Base-by-base conservation (phyloP, 2,888 invertebrate genomes). In the Mystacides longicornis region DNA sequence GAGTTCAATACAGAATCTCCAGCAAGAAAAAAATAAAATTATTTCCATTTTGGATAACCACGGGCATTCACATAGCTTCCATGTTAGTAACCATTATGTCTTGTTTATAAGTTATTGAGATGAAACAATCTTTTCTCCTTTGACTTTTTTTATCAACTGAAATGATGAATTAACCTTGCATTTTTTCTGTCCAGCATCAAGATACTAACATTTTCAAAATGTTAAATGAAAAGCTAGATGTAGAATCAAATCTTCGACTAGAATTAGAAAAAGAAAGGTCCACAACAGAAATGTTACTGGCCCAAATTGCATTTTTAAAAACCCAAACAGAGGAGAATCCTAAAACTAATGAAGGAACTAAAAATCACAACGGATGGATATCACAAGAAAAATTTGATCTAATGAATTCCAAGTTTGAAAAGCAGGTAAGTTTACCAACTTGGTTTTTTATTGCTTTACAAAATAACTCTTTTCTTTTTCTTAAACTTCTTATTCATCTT, bases 121-220 rank as follows among this genome's bases (percentile, higher is more conserved):
- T n/a, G n/a, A n/a, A n/a, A n/a, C n/a, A n/a, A n/a, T n/a, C n/a
- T n/a, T n/a, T n/a, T n/a, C n/a, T n/a, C n/a, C n/a, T n/a, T n/a
- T n/a, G 21, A n/a, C 21, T 16, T 3, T 21, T 19, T 46, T n/a
- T n/a, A n/a, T n/a, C n/a, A n/a, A n/a, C n/a, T n/a, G n/a, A n/a
- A 7, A 27, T 27, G 27, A 7, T 5, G 5, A 27, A 27, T 7
- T 7, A 27, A 27, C 11, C 5, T 27, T 27, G 5, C 11, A 11
- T 27, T 27, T 27, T 27, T 27, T 11, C 11, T 27, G 27, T 37
- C 3, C 16, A 61, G 61, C 51, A 31, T 46, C 83, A 85, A 67
- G 85, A 86, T 67, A 80, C 83, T 1, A 76, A 80, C 63, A 79
- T 85, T 67, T 82, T 86, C 60, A 78, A 82, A 64, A 81, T 83